Evolutionary conservation across 2,888 invertebrate species (phyloP).

Genomic region (Bembecia ichneumoniformis): DNA sequence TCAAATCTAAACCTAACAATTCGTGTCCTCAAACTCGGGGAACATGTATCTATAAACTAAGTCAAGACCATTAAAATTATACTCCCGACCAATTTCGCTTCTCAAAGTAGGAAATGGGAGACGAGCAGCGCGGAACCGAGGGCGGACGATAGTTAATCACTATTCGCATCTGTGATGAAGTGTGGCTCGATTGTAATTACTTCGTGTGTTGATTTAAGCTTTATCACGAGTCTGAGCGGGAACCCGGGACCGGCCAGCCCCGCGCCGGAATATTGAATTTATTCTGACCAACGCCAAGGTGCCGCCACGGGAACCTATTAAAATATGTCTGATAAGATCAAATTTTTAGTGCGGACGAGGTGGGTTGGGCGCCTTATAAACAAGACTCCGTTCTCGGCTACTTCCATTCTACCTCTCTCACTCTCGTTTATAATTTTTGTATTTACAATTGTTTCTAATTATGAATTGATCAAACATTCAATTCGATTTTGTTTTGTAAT

Average conservation of each 20-base stretch:
- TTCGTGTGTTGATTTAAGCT: constrained; percentile 69
- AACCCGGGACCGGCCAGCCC: constrained; percentile 25
- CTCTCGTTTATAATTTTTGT: constrained; percentile 52
- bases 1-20: constrained; percentile 1
- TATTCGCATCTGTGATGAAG: constrained; percentile 65
- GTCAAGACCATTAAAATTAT: constrained; percentile 33
- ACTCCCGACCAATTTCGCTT: constrained; percentile 32
- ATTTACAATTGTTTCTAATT: constrained; percentile 68
- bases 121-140: constrained; percentile 32
- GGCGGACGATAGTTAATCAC: constrained; percentile 56
- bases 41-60: constrained; percentile 17
- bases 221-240: constrained; percentile 47
- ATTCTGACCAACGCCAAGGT: constrained; percentile 49
- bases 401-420: constrained; percentile 33
- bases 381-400: constrained; percentile 51
- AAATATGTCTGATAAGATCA: constrained; percentile 69
- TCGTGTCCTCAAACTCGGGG: constrained; percentile 18
- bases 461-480: constrained; percentile 62
- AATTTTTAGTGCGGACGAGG: constrained; percentile 60
- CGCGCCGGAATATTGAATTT: constrained; percentile 53
- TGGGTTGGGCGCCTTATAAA: constrained; percentile 59
- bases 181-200: constrained; percentile 65
- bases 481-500: constrained; percentile 60
- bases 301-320: constrained; percentile 69
- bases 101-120: constrained; percentile 28